Evolutionary conservation across 2,888 invertebrate species (phyloP), one percentile per base, ranked within the genome.

Genomic region (Automeris io): DNA sequence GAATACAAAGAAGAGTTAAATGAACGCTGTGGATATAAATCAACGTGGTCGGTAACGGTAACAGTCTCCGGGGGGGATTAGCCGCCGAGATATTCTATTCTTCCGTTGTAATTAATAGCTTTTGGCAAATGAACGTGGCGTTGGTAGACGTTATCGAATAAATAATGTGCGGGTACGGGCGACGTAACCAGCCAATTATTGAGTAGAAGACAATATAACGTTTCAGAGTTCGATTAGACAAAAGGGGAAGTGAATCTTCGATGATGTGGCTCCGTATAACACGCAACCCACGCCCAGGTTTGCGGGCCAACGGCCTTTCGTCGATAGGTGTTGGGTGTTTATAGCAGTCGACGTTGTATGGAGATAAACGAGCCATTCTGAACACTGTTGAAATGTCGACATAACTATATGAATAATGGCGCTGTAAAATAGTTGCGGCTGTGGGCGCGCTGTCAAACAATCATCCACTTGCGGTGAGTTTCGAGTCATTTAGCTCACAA

Each of bases 1-100:
- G 64, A 71, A 70, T 65, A 69, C 77, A 73, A 65, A 74, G 70
- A 71, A 71, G 72, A 77, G 78, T 76, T 77, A 76, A 79, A 75
- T 59, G 77, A 72, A 76, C 78, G 75, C 66, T 63, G 60, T 67
- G 58, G 61, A 70, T 78, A 83, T 85, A 81, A 83, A 86, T 86
- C 85, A 86, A 70, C 71, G 79, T 73, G 76, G 78, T 73, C 78
- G 69, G 81, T 78, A 79, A 80, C 79, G 71, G 77, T 77, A 78
- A 72, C 79, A 77, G 70, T 78, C 81, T 79, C 79, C 63, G 73
- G 78, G 73, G n/a, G 29, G 80, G 76, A 83, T 83, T 76, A 81
- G 76, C 72, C 75, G 76, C 52, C 69, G 70, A 75, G 80, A 81
- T 80, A 80, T 79, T 82, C 80, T 82, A 81, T 85, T 82, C 81